These are phyloP conservation scores for Alosa alosa DNA, from an alignment of 2,113 vertebrate genomes.

Conservation along the genomic window DNA sequence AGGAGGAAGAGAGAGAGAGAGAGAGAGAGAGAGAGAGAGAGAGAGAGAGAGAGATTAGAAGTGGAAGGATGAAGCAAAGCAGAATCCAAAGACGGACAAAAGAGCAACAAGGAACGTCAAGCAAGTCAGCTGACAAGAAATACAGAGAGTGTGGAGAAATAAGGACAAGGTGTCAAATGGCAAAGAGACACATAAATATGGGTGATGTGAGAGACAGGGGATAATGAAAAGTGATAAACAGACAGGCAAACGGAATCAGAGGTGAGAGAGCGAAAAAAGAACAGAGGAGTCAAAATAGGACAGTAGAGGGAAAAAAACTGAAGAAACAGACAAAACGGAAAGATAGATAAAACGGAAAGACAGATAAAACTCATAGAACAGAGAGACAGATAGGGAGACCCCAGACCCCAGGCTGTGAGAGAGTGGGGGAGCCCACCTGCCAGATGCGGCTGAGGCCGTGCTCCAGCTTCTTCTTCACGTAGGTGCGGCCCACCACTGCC, in stretches of 20 bases:
- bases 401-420: not conserved
- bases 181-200: not conserved
- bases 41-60: not conserved
- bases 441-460: slow-evolving; percentile 95
- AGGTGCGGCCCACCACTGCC: slow-evolving; percentile 86
- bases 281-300: not conserved
- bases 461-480: slow-evolving; percentile 97
- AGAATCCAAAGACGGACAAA: not conserved
- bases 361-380: not conserved
- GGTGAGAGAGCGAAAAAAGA: not conserved
- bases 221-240: not conserved
- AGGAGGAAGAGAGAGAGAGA: not conserved
- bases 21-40: not conserved
- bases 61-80: not conserved
- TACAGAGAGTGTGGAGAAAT: not conserved
- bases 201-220: not conserved
- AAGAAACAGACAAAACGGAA: slow-evolving; percentile 3
- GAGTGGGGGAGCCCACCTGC: slow-evolving; percentile 79
- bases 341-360: not conserved
- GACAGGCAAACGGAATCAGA: not conserved
- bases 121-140: not conserved
- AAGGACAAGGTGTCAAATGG: not conserved
- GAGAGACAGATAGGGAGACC: not conserved
- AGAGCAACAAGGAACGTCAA: not conserved
- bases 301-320: not conserved